These are phyloP conservation scores for Ictalurus punctatus DNA, from an alignment of 2,113 vertebrate species.

Conservation along the genomic window DNA sequence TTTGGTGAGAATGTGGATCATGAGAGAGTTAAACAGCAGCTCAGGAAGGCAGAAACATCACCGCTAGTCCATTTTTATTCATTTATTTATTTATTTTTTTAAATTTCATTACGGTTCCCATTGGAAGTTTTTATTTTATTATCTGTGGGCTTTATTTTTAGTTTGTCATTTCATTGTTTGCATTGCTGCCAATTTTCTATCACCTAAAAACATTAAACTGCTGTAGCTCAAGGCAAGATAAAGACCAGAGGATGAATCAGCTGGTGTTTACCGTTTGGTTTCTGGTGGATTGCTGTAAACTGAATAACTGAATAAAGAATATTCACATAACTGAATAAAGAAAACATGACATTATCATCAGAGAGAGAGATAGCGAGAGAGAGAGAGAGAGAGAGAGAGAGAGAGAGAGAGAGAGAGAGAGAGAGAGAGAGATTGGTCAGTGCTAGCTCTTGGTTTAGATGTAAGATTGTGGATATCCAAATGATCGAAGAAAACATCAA, in stretches of 20 bases:
- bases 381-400: no score
- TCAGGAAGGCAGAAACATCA: not conserved
- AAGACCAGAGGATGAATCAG: not conserved
- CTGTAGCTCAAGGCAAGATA: not conserved
- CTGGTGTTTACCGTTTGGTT: not conserved
- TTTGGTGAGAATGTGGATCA: not conserved
- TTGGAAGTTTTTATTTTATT: not conserved
- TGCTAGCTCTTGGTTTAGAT: no score
- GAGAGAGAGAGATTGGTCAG: no score
- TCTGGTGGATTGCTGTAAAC: not conserved
- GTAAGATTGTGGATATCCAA: no score
- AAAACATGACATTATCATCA: not conserved
- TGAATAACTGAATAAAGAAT: no score
- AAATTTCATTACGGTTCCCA: not conserved
- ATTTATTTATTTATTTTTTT: not conserved
- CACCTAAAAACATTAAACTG: not conserved
- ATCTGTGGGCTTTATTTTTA: not conserved
- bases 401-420: no score
- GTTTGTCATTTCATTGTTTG: not conserved
- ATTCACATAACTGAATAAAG: not conserved
- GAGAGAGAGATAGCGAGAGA: not conserved
- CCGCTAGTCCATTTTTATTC: not conserved
- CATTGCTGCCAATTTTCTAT: not conserved
- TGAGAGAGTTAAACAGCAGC: not conserved
- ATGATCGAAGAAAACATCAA: no score